Percentiles rank a stretch among this genome's conserved stretches.
These are phyloP conservation scores for Melanotaenia duboulayi DNA, from an alignment of 2,113 vertebrate genomes.

Conservation along the genomic window DNA sequence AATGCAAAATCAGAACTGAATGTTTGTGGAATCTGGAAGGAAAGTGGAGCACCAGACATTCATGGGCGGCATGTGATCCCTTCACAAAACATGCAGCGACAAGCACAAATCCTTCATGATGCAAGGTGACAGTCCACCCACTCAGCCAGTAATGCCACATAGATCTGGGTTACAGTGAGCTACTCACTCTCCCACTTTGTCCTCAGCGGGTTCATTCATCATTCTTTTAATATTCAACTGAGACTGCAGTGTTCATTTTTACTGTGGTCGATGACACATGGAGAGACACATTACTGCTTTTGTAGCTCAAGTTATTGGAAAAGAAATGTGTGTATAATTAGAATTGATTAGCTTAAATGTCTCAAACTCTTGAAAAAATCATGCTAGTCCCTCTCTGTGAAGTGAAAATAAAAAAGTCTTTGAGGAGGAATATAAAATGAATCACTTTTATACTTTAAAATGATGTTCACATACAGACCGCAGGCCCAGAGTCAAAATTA, in stretches of 20 bases:
- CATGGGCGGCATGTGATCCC: conserved; percentile 37
- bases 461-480: too few relatives aligned
- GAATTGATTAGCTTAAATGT: neutral
- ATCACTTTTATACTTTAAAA: neutral
- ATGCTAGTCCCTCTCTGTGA: neutral
- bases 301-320: conserved; percentile 14
- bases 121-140: conserved; percentile 61
- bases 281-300: neutral
- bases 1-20: neutral
- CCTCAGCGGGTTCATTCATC: conserved; percentile 22
- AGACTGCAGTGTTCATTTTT: neutral
- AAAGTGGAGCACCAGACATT: conserved; percentile 24
- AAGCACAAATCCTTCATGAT: conserved; percentile 47
- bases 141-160: conserved; percentile 55
- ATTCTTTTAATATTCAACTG: conserved; percentile 41
- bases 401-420: neutral
- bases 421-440: neutral
- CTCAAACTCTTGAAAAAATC: conserved; percentile 1
- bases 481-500: conserved; percentile 11
- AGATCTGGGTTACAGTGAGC: conserved; percentile 42
- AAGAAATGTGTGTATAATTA: conserved; percentile 25
- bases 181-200: conserved; percentile 41
- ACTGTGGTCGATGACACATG: conserved; percentile 1
- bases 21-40: conserved; percentile 2
- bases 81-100: conserved; percentile 22